These are phyloP conservation scores for Linyphia triangularis DNA, from an alignment of 2,888 invertebrate genomes.

Conservation along the genomic window DNA sequence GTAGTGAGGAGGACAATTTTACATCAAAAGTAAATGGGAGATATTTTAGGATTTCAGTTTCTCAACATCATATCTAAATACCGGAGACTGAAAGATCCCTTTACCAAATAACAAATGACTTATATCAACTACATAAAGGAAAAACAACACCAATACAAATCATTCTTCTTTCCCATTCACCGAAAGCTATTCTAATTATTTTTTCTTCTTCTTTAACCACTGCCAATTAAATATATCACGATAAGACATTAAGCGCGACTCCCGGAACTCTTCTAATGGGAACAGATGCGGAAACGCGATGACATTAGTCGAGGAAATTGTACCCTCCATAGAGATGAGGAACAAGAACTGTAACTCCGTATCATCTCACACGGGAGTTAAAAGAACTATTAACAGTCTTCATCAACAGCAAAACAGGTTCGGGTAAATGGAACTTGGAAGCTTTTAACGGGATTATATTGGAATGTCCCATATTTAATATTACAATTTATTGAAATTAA, in stretches of 20 bases:
- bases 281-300: slow-evolving; percentile 16
- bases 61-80: too few relatives aligned
- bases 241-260: background rate
- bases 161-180: background rate
- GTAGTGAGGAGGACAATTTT: too few relatives aligned
- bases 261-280: slow-evolving; percentile 1
- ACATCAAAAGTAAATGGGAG: too few relatives aligned
- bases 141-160: background rate
- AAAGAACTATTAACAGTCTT: background rate
- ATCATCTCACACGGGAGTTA: background rate
- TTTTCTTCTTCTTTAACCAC: background rate
- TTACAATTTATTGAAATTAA: too few relatives aligned
- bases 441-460: background rate
- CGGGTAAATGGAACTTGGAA: background rate
- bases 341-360: background rate
- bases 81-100: too few relatives aligned
- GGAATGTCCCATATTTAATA: too few relatives aligned
- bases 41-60: too few relatives aligned
- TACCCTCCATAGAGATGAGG: background rate
- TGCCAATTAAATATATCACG: slow-evolving; percentile 14
- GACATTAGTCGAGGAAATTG: background rate
- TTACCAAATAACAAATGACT: too few relatives aligned
- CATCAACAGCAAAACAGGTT: background rate
- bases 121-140: too few relatives aligned
- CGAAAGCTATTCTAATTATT: background rate